Evolutionary conservation across 2,113 vertebrate species (phyloP).

Genomic region (Neopipo cinnamomea): DNA sequence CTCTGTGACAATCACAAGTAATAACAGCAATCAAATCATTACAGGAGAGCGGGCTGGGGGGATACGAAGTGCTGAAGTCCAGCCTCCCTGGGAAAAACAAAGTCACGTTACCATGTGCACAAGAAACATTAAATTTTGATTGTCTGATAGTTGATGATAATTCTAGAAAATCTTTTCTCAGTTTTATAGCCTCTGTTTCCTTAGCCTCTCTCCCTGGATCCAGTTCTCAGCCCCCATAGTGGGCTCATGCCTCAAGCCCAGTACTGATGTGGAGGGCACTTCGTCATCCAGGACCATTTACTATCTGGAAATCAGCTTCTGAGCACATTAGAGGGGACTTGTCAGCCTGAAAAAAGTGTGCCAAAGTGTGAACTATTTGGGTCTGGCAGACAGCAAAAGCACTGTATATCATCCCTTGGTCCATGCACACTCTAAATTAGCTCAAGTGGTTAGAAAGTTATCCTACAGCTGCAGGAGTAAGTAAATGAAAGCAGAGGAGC

Average conservation of each 20-base stretch:
- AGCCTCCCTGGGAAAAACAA: background rate
- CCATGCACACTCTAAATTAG: background rate
- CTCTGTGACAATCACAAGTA: background rate
- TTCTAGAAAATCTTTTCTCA: background rate
- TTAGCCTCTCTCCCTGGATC: background rate
- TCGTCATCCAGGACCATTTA: background rate
- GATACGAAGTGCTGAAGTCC: background rate
- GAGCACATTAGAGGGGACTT: background rate
- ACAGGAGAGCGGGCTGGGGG: background rate
- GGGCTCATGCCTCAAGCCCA: background rate
- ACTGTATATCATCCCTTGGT: background rate
- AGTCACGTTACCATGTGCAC: background rate
- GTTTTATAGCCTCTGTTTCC: background rate
- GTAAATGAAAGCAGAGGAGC: background rate
- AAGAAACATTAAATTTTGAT: background rate
- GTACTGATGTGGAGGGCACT: background rate
- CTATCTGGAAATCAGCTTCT: background rate
- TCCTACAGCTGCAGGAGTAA: background rate
- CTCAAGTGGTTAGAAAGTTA: background rate
- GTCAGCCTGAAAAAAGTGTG: background rate
- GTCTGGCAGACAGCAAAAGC: background rate
- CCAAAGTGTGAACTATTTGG: background rate
- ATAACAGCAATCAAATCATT: background rate
- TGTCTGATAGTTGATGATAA: background rate
- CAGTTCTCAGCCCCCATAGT: background rate